Base-by-base conservation (phyloP, 2,113 vertebrate genomes). In the Chrysemys picta region DNA sequence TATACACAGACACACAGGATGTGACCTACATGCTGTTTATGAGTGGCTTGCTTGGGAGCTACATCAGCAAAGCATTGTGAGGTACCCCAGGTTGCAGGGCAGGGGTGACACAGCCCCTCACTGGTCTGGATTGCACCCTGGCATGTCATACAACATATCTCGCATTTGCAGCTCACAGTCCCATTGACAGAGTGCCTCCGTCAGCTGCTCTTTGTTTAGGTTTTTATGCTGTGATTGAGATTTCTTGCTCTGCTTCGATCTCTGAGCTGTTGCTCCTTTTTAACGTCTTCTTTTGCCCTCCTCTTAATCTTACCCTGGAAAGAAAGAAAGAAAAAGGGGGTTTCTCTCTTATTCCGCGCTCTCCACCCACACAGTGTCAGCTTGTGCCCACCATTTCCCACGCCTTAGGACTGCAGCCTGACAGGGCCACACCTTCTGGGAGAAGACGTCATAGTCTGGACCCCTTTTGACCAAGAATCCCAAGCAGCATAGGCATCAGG, bases 401-500 rank as follows among this genome's bases (percentile, higher is more conserved):
- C 5, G 21, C 10, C 1, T 10, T 57, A 27, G 25, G 25, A 57
- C 25, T 25, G 56, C 56, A 57, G 25, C 56, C 24, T 57, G 56
- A 57, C 56, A 57, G 56, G 25, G 56, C 56, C 8, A 57, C 25
- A 8, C 56, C 56, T 57, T 57, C 25, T 57, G 56, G 56, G 25
- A 57, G 57, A 59, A 12, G 25, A 29, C 1, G 11, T 4, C 12
- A 10, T 59, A 59, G 57, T 27, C 57, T 59, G 27, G 57, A 27
- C 25, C 10, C 25, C 57, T 59, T 59, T 59, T 59, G 25, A 29
- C 27, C 57, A 59, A 29, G 27, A 29, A 59, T 59, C 11, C 27
- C 57, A 24, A 10, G 10, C 0, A 69, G 19, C 65, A 0, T 10
- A 0, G 1, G 50, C 6, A 27, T 56, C n/a, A 29, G 27, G 10